Evolutionary conservation across 1,140 invertebrate species (phyloP).

Genomic region (Drosophila insularis): DNA sequence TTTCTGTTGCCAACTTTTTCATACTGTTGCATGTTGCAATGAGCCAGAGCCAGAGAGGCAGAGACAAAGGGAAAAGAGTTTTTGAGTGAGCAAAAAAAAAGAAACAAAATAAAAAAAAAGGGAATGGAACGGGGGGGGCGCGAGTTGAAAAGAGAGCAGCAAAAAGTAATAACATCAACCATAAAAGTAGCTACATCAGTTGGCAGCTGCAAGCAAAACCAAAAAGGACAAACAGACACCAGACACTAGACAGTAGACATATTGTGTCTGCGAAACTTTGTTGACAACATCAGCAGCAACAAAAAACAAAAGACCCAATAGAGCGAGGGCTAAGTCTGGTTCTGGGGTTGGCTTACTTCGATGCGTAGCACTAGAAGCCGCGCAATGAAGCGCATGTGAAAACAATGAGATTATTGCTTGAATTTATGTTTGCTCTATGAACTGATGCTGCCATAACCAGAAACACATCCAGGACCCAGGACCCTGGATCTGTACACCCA

Average conservation of each 20-base stretch:
- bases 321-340: constrained; percentile 48
- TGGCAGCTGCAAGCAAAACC: constrained; percentile 69
- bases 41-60: constrained; percentile 12
- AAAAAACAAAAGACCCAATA: constrained; percentile 25
- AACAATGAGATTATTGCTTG: constrained; percentile 77
- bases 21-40: constrained; percentile 59
- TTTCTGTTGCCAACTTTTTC: constrained; percentile 44
- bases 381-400: constrained; percentile 69
- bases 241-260: constrained; percentile 52
- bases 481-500: neutral
- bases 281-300: constrained; percentile 58
- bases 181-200: constrained; percentile 80
- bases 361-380: constrained; percentile 58
- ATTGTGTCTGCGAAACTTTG: constrained; percentile 79
- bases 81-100: constrained; percentile 33
- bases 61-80: constrained; percentile 3
- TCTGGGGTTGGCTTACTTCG: constrained; percentile 23
- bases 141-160: constrained; percentile 14
- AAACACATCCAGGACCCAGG: neutral
- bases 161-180: constrained; percentile 79
- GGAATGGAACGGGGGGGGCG: too few species aligned
- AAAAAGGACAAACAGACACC: constrained; percentile 16
- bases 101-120: neutral
- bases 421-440: constrained; percentile 69
- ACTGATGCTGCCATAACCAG: constrained; percentile 21